Evolutionary conservation across 2,113 vertebrate species (phyloP), one percentile per base, ranked within the genome.

Genomic region (Lucifuga dentata): DNA sequence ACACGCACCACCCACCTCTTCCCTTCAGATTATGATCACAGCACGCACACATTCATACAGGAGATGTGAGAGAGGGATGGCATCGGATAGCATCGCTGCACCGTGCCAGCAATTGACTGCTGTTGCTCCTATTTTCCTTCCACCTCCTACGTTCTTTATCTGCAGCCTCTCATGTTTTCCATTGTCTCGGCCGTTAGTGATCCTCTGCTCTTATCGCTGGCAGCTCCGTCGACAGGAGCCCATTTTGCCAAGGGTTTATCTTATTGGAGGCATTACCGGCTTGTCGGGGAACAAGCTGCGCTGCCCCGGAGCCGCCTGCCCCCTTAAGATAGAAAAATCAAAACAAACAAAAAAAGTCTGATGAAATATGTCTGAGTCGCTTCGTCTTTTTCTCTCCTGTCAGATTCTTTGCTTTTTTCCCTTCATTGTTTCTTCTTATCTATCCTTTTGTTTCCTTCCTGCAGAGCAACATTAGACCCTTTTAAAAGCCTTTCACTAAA

Each of bases 201-300:
- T 84, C 76, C 73, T 11, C 68, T 5, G 33, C 63, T 78, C 86
- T 91, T 90, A 89, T 91, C 92, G 58, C 69, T 53, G 76, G 56
- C 82, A 81, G 89, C 74, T 81, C 78, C 76, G 80, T 77, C 79
- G 63, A 71, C 76, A 81, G 73, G 66, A 68, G 73, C 78, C 50
- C 62, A n/a, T 66, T n/a, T 78, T 53, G 57, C 77, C 10, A 20
- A 66, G 57, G 65, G 68, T 89, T 91, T 91, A 88, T 91, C 85
- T 86, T 77, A 81, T 78, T 40, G 75, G 68, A 62, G 72, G 65
- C 68, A 81, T 87, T 87, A 83, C 70, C 15, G 8, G 61, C 49
- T 61, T 57, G 70, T 73, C 45, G 8, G 62, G 40, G 76, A 79
- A 73, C 66, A 39, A 62, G 64, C 43, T 32, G 9, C 38, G 2